Percentiles rank a stretch among this genome's conserved stretches.
These are phyloP conservation scores for Saccostrea glomerata DNA, from an alignment of 1,140 invertebrate species.

Conservation along the genomic window DNA sequence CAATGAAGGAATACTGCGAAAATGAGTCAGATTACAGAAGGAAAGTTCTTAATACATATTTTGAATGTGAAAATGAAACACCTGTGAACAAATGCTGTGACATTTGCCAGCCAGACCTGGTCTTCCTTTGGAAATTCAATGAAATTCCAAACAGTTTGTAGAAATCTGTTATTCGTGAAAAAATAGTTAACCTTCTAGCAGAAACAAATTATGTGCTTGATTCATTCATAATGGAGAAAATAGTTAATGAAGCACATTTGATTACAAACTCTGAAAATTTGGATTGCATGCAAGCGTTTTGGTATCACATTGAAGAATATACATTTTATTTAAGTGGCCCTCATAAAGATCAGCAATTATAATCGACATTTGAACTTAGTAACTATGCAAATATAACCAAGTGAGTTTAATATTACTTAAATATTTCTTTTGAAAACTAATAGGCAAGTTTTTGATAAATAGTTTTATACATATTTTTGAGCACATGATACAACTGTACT, in stretches of 20 bases:
- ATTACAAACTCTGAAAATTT: not conserved
- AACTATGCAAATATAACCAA: too few species aligned
- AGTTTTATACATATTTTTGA: too few species aligned
- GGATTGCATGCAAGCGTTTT: not conserved
- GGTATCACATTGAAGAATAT: not conserved
- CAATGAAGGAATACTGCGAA: not conserved
- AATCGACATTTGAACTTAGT: too few species aligned
- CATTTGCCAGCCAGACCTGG: not conserved
- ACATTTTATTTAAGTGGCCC: too few species aligned
- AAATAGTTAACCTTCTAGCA: not conserved
- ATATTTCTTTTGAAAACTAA: too few species aligned
- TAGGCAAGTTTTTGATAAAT: too few species aligned
- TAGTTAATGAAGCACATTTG: not conserved
- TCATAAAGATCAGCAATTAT: too few species aligned
- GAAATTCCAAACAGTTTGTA: not conserved
- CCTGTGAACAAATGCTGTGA: not conserved
- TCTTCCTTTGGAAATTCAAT: not conserved
- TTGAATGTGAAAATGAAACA: not conserved
- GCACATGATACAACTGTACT: too few species aligned
- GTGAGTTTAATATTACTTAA: too few species aligned
- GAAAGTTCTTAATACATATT: not conserved
- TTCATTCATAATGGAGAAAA: not conserved
- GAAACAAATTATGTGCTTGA: conserved; percentile 3
- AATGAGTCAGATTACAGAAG: not conserved
- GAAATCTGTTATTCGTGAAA: not conserved